Evolutionary conservation across 2,797 vertebrate species (phyloP).

Genomic region (Petrocephalus sullivani): DNA sequence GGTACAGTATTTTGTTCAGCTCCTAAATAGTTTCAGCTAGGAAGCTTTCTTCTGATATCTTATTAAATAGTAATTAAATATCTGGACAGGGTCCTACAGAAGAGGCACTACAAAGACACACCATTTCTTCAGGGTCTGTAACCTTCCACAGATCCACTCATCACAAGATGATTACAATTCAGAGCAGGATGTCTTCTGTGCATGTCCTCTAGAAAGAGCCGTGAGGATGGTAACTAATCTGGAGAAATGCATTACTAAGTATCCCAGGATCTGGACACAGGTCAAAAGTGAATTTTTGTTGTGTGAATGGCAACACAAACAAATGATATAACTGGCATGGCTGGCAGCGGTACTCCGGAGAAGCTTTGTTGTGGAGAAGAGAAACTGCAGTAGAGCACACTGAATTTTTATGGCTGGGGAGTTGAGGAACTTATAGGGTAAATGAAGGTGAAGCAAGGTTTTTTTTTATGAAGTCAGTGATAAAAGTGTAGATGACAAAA

Average conservation of each 20-base stretch:
- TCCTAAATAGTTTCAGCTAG: not conserved
- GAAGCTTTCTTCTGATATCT: conserved; percentile 2
- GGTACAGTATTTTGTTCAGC: not conserved
- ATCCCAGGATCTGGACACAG: not conserved
- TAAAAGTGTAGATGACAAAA: not conserved
- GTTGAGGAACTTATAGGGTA: not conserved
- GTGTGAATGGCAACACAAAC: not conserved
- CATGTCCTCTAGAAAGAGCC: not conserved
- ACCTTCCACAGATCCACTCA: not conserved
- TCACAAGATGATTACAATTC: not conserved
- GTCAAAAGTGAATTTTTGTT: not conserved
- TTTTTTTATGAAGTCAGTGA: not conserved
- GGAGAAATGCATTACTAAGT: not conserved
- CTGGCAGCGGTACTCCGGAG: not conserved
- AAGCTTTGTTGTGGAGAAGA: not conserved
- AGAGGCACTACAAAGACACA: not conserved
- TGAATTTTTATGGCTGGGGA: not conserved
- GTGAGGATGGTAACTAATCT: not conserved
- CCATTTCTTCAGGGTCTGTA: not conserved
- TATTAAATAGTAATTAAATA: not conserved
- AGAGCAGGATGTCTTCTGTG: not conserved
- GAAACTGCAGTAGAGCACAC: not conserved
- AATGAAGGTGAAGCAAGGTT: not conserved
- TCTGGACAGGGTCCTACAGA: not conserved
- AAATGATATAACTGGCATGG: not conserved